These are phyloP conservation scores for Rotaria macrura DNA, from an alignment of 2,888 invertebrate species.

Conservation along the genomic window DNA sequence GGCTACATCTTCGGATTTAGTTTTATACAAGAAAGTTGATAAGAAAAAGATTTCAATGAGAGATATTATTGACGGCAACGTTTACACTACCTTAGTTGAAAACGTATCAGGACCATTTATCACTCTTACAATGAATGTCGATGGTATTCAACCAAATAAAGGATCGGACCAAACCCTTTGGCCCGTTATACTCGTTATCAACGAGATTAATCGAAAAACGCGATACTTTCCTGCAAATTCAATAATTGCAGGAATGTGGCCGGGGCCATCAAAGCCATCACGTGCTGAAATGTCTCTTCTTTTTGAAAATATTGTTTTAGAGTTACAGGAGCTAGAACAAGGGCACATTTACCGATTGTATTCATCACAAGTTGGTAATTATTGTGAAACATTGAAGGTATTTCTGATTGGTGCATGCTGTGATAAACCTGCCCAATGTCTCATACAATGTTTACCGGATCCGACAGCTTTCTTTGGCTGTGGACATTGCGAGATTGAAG, in stretches of 20 bases:
- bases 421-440: not conserved
- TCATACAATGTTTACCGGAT: not conserved
- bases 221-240: not conserved
- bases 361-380: not conserved
- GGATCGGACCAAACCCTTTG: not conserved
- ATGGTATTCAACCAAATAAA: not conserved
- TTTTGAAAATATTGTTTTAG: not conserved
- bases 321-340: not conserved
- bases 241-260: not conserved
- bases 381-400: not conserved
- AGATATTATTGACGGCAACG: not conserved
- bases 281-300: not conserved
- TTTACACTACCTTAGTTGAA: not conserved
- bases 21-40: not conserved
- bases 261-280: not conserved
- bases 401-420: not conserved
- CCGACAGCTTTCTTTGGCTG: not conserved
- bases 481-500: not conserved
- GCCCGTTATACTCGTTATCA: not conserved
- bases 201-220: not conserved
- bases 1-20: not conserved
- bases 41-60: not conserved
- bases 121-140: not conserved
- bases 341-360: not conserved
- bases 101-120: not conserved